Conservation (phyloP, 2,113 vertebrate genomes). For the zebrafish (Danio rerio) region GRCz12tu NC_133183.1:18061501-18062000, state of each 20-base stretch:
- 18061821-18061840: constrained; percentile 72
- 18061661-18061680: neutral
- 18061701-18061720: neutral
- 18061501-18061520: no score
- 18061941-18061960: constrained; percentile 79
- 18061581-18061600: neutral
- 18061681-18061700: neutral
- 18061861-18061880: constrained; percentile 21
- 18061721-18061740: constrained; percentile 50
- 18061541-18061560: neutral
- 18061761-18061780: constrained; percentile 60
- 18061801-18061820: constrained; percentile 71
- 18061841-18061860: constrained; percentile 40
- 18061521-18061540: neutral
- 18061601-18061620: neutral
- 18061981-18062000: constrained; percentile 76
- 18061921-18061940: constrained; percentile 74
- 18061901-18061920: constrained; percentile 68
- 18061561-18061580: neutral
- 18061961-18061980: constrained; percentile 78
- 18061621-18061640: neutral
- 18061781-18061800: constrained; percentile 66
- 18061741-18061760: constrained; percentile 68
- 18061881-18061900: constrained; percentile 59
- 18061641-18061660: neutral